Evolutionary conservation across 2,888 invertebrate genomes (phyloP), one percentile per base, ranked within the genome.

Genomic region (Diabrotica balteata): DNA sequence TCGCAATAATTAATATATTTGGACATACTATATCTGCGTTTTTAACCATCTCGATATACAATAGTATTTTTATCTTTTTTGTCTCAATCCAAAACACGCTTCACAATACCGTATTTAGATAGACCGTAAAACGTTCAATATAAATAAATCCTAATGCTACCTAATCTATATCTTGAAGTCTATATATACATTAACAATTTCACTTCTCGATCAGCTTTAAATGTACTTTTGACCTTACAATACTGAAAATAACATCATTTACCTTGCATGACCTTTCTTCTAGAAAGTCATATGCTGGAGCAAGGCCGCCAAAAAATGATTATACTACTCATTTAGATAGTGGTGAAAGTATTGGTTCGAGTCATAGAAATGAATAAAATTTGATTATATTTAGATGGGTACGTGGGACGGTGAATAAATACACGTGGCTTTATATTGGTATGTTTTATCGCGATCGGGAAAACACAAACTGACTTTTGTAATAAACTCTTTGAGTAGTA

Each of bases 161-260:
- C 32, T 32, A 32, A 32, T 32, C 32, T 32, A 32, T 4, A 32
- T 32, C 32, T 32, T 32, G 17, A 17, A 17, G 17, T 2, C 32
- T 32, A 32, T 17, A 17, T 17, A 17, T 17, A 17, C 52, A 55
- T 43, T 11, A 55, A 55, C 42, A 55, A 55, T 55, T 55, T 55
- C 55, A 55, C 55, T 54, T 54, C 53, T 55, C 11, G 55, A 55
- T 55, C 8, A 55, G 44, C n/a, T 59, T 22, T 59, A 59, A 59
- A 59, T 59, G 44, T 44, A 59, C 59, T 49, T 59, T 51, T 59
- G 51, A 43, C 51, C 59, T 59, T 49, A 47, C 22, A 6, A 10
- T 4, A 32, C 43, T 17, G 32, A 42, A 44, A 43, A 7, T 10
- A 55, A 55, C 44, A 55, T 55, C 55, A n/a, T 55, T 42, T 43